Evolutionary conservation across 2,888 invertebrate species (phyloP).

Genomic region (Calephelis perditalis): DNA sequence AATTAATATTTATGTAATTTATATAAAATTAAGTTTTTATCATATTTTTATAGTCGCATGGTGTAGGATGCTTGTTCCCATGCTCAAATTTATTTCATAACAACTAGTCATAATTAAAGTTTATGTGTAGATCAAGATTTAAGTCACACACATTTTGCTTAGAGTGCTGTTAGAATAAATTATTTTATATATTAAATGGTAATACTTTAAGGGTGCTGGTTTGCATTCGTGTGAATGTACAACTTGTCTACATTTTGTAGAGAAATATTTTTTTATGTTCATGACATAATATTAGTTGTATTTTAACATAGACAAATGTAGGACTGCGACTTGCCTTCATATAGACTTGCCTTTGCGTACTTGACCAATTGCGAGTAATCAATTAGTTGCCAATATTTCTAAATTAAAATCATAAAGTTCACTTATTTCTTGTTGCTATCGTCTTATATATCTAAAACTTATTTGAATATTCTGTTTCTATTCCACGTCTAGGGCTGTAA

Average conservation of each 20-base stretch:
- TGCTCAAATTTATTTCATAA: conserved; percentile 75
- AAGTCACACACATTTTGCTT: conserved; percentile 46
- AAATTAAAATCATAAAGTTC: too few relatives aligned
- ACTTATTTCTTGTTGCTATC: too few relatives aligned
- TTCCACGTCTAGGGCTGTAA: too few relatives aligned
- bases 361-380: conserved; percentile 40
- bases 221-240: conserved; percentile 48
- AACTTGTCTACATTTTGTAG: conserved; percentile 45
- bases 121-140: conserved; percentile 52
- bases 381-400: not conserved
- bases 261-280: conserved; percentile 52
- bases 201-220: conserved; percentile 52
- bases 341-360: conserved; percentile 60
- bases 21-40: conserved; percentile 58
- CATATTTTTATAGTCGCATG: conserved; percentile 73
- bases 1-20: conserved; percentile 68
- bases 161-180: conserved; percentile 55
- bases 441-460: too few relatives aligned
- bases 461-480: too few relatives aligned
- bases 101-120: conserved; percentile 73
- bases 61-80: conserved; percentile 72
- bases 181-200: conserved; percentile 42
- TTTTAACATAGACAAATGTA: conserved; percentile 46
- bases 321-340: conserved; percentile 62
- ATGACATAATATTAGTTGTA: conserved; percentile 54